Percentiles rank a stretch among this genome's conserved stretches.
Conservation (phyloP, 2,888 invertebrate species). For the Cylindroiulus punctatus region DNA sequence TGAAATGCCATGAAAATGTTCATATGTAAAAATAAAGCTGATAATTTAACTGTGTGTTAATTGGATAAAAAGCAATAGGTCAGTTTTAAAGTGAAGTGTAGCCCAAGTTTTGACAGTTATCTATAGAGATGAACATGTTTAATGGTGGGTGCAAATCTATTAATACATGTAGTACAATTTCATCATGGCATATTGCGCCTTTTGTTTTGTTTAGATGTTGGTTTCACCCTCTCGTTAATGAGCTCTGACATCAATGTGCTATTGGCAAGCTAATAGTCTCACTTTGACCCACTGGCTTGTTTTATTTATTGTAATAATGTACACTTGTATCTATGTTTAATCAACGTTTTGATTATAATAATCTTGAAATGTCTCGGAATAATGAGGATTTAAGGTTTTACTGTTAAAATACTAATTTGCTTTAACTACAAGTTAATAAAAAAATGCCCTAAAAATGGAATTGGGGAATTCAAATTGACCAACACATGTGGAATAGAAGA, state of each 20-base stretch:
- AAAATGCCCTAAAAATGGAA: too few species aligned
- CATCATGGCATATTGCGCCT: background rate
- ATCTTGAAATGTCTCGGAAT: too few species aligned
- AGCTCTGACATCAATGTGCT: background rate
- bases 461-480: too few species aligned
- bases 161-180: background rate
- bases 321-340: background rate
- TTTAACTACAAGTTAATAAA: too few species aligned
- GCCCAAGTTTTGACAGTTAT: background rate
- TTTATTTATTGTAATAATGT: background rate
- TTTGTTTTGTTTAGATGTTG: background rate
- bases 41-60: background rate
- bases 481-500: too few species aligned
- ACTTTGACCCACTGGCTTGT: conserved; percentile 21
- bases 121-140: background rate
- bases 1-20: background rate
- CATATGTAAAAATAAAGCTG: background rate
- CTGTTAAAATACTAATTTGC: too few species aligned
- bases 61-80: background rate
- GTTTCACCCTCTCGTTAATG: background rate
- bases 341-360: too few species aligned
- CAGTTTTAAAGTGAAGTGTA: background rate
- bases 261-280: background rate
- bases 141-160: conserved; percentile 4
- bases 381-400: too few species aligned